Evolutionary conservation across 1,140 invertebrate genomes (phyloP), one percentile per base, ranked within the genome.

Genomic region (Tetragonula clypearis): DNA sequence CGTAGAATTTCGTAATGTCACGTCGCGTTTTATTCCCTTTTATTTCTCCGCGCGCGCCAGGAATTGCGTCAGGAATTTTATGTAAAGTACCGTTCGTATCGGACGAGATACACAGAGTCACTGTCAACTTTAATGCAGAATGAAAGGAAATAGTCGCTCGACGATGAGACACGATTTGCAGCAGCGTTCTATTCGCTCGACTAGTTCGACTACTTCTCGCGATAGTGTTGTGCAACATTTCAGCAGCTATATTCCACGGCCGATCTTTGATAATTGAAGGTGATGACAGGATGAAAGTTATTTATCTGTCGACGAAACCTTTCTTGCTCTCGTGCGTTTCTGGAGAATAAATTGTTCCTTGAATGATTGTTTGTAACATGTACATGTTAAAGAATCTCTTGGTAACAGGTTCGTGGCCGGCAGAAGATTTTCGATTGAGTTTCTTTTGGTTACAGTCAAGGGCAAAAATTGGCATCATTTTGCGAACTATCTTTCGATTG

Each of bases 191-290:
- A 84, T 62, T 72, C 53, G 58, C 76, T 60, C 66, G 4, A 55
- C 60, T 35, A 35, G 49, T 23, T 69, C 19, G 23, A 58, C 23
- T n/a, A 58, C 23, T n/a, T 77, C 35, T 71, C 66, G 35, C 17
- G 35, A 53, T 17, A 5, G 30, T 56, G 72, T 76, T 82, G 62
- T 53, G 72, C 53, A 84, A 84, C 65, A 35, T 77, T 71, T 55
- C 53, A 60, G 41, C 23, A 53, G 30, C 58, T 35, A 35, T 69
- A 35, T 74, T 68, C 58, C n/a, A 1, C 15, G 2, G 53, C 15
- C 35, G 41, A 58, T 69, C 49, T 84, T 71, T 69, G 68, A 75
- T 85, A 85, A 85, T 85, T 85, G 71, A 49, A 82, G 72, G 71
- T 41, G 35, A 35, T 26, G 79, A 68, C 62, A 30, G 72, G 21